These are phyloP conservation scores for Caenorhabditis afra DNA, from an alignment of 2,888 invertebrate genomes.

Conservation along the genomic window DNA sequence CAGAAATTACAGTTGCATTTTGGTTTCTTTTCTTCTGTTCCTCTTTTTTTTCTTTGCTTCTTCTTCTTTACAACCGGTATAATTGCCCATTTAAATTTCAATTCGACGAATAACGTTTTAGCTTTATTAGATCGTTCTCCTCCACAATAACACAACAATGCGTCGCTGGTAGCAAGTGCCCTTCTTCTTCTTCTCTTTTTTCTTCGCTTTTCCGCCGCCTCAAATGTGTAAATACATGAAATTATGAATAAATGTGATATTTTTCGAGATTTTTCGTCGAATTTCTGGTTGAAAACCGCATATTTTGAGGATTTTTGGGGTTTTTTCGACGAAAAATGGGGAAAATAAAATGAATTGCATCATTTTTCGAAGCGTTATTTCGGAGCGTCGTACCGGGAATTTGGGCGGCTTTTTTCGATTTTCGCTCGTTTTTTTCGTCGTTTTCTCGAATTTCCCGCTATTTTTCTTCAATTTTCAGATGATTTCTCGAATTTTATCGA, in stretches of 20 bases:
- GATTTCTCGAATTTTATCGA: slow-evolving; percentile 43
- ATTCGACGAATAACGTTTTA: neutral
- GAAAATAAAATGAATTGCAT: slow-evolving; percentile 40
- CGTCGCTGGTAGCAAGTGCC: slow-evolving; percentile 30
- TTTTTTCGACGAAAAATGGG: neutral
- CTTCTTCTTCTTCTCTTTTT: neutral
- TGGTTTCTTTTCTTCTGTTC: too few relatives aligned
- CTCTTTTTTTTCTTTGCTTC: too few relatives aligned
- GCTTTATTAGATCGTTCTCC: too few relatives aligned
- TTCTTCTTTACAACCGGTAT: too few relatives aligned
- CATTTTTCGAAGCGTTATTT: slow-evolving; percentile 27
- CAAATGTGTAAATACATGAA: slow-evolving; percentile 29
- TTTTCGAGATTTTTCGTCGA: neutral
- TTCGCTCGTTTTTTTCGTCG: neutral
- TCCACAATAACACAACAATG: too few relatives aligned
- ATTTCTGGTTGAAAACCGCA: neutral
- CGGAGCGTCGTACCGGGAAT: slow-evolving; percentile 50
- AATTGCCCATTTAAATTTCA: too few relatives aligned
- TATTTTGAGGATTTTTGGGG: slow-evolving; percentile 13
- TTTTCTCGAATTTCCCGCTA: slow-evolving; percentile 1
- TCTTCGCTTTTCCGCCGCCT: neutral
- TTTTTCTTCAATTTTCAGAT: slow-evolving; percentile 32
- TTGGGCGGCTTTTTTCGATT: slow-evolving; percentile 31
- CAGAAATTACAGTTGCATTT: neutral
- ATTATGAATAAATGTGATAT: slow-evolving; percentile 26